Evolutionary conservation across 1,140 invertebrate species (phyloP).

Genomic region (Drosophila tsacasi): DNA sequence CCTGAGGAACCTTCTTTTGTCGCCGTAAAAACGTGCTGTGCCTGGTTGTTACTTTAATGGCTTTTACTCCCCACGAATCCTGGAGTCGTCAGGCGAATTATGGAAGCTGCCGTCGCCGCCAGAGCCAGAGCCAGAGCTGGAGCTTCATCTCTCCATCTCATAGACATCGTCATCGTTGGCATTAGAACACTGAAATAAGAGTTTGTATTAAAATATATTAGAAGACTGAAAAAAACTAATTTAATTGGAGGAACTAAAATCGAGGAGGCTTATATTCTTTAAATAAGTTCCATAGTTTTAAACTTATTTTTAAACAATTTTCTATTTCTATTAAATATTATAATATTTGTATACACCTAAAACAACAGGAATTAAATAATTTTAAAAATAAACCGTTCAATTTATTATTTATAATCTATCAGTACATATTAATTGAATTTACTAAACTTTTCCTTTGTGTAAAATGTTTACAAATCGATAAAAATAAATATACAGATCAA

Average conservation of each 20-base stretch:
- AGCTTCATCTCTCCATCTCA: conserved; percentile 21
- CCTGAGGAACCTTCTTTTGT: conserved; percentile 54
- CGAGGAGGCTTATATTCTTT: too few relatives aligned
- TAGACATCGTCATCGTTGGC: conserved; percentile 14
- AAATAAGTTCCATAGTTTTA: too few relatives aligned
- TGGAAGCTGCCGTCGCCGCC: conserved; percentile 70
- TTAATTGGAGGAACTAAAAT: neutral
- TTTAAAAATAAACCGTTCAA: too few relatives aligned
- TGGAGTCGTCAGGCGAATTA: conserved; percentile 76
- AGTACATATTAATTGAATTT: too few relatives aligned
- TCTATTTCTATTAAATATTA: too few relatives aligned
- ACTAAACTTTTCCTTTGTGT: neutral
- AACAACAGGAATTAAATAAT: too few relatives aligned
- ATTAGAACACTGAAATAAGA: conserved; percentile 19
- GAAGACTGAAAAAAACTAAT: too few relatives aligned
- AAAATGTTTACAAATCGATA: rapidly evolving
- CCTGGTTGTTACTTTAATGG: conserved; percentile 83
- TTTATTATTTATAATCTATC: too few relatives aligned
- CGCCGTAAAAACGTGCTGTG: conserved; percentile 81
- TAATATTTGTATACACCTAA: too few relatives aligned
- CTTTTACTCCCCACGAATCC: conserved; percentile 80
- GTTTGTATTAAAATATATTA: neutral
- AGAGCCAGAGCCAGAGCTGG: conserved; percentile 6
- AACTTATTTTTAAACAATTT: too few relatives aligned
- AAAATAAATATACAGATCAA: too few relatives aligned